Conservation (phyloP, 2,113 vertebrate species). For the Nicator chloris region DNA sequence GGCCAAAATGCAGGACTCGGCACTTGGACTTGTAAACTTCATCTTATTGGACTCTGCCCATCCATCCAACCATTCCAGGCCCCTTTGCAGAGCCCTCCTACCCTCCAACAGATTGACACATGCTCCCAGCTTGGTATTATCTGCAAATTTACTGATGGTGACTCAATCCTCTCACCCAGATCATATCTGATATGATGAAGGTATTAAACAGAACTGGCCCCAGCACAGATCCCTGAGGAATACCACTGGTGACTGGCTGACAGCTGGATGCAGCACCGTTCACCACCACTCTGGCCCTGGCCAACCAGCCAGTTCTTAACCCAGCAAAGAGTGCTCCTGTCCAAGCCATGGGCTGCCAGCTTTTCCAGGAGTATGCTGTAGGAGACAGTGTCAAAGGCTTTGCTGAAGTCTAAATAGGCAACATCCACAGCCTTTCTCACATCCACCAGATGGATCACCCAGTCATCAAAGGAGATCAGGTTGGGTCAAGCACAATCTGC, state of each 20-base stretch:
- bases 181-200: too few species aligned
- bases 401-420: not conserved
- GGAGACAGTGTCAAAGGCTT: not conserved
- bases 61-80: not conserved
- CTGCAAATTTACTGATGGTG: not conserved
- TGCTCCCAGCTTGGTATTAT: not conserved
- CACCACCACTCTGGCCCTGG: not conserved
- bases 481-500: not conserved
- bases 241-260: too few species aligned
- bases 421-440: not conserved
- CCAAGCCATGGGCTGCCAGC: not conserved
- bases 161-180: not conserved
- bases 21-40: not conserved
- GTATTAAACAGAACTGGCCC: not conserved
- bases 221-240: not conserved
- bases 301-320: not conserved
- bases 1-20: fast-evolving
- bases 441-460: not conserved
- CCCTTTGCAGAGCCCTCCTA: not conserved
- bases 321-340: not conserved
- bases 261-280: not conserved
- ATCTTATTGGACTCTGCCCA: not conserved
- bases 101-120: not conserved
- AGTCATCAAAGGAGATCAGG: not conserved
- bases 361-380: not conserved